These are phyloP conservation scores for Platichthys stellatus DNA, from an alignment of 2,113 vertebrate species.

Conservation along the genomic window DNA sequence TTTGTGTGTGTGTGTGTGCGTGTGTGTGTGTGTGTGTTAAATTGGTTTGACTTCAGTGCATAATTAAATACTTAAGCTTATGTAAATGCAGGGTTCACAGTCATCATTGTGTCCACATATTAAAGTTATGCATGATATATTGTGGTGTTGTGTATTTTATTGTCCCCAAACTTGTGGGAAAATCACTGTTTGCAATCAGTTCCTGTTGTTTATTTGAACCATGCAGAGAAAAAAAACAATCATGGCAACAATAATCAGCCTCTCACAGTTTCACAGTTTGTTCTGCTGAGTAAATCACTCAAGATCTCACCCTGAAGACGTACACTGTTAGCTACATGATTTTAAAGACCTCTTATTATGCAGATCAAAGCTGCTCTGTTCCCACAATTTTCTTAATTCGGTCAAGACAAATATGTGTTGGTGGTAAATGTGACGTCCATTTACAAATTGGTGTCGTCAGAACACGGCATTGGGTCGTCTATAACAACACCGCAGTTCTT, in stretches of 20 bases:
- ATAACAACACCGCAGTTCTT: not conserved
- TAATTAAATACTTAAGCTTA: not conserved
- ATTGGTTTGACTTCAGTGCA: not conserved
- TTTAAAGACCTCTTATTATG: not conserved
- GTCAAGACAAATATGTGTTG: not conserved
- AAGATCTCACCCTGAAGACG: not conserved
- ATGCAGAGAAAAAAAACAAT: not conserved
- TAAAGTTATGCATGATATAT: not conserved
- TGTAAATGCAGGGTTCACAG: not conserved
- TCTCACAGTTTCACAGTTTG: not conserved
- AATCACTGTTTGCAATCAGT: slow-evolving; percentile 1
- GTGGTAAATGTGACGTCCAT: not conserved
- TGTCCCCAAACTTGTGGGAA: not conserved
- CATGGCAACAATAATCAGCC: slow-evolving; percentile 13
- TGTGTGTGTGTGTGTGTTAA: too few species aligned
- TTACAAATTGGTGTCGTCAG: not conserved
- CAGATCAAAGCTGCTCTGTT: not conserved
- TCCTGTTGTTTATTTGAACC: slow-evolving; percentile 1
- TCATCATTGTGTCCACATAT: not conserved
- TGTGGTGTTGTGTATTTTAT: not conserved
- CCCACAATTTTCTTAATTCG: not conserved
- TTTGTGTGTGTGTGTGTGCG: too few species aligned
- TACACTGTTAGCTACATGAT: not conserved
- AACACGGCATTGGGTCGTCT: not conserved
- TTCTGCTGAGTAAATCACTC: slow-evolving; percentile 11